phyloP scores from a whole-genome alignment of 1,140 invertebrate genomes.

The Subanguina moxae region DNA sequence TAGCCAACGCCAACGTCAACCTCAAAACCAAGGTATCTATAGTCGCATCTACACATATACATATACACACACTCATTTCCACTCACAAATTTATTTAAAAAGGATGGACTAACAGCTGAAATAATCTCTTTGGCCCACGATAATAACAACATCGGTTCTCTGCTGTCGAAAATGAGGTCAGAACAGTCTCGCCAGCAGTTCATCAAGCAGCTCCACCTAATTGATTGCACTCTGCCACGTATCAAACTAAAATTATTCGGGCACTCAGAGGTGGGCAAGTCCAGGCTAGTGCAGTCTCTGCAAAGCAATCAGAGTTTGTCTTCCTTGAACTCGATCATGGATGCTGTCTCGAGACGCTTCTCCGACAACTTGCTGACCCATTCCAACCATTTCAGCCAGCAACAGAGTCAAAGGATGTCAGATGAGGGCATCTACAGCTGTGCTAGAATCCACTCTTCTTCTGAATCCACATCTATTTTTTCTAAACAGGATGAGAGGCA shows the following conservation, averaged over 20 bases:
- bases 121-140: conserved; percentile 77
- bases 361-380: conserved; percentile 42
- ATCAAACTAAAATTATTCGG: conserved; percentile 68
- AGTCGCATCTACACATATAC: neutral
- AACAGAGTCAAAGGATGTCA: neutral
- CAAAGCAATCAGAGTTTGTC: conserved; percentile 59
- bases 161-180: conserved; percentile 70
- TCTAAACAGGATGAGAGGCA: neutral
- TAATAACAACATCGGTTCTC: conserved; percentile 70
- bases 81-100: neutral
- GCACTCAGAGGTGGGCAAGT: conserved; percentile 74
- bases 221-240: conserved; percentile 67
- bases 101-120: conserved; percentile 74
- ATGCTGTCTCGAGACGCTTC: conserved; percentile 54
- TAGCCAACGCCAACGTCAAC: conserved; percentile 62
- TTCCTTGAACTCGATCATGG: conserved; percentile 43
- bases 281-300: conserved; percentile 70
- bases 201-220: conserved; percentile 71
- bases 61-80: no score
- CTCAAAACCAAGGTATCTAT: conserved; percentile 46
- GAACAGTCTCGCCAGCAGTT: conserved; percentile 66
- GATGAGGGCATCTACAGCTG: conserved; percentile 4
- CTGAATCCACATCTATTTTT: neutral
- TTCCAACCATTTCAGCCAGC: neutral
- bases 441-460: neutral